phyloP scores from a whole-genome alignment of 1,140 invertebrate species.

The Camponotus floridanus region DNA sequence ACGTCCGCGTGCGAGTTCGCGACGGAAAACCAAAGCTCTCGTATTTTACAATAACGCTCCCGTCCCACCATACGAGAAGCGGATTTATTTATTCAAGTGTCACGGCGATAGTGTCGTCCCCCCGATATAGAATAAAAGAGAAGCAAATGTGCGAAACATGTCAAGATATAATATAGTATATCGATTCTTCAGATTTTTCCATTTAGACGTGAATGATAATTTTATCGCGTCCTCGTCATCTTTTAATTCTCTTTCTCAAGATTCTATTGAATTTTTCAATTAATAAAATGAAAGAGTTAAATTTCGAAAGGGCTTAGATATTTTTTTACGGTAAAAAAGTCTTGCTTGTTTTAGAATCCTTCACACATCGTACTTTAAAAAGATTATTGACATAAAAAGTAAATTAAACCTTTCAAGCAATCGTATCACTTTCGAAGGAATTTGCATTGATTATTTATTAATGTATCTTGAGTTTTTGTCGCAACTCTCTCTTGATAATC shows the following conservation, averaged over 20 bases:
- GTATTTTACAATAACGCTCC: slow-evolving; percentile 58
- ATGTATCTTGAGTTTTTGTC: not conserved
- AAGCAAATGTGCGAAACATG: slow-evolving; percentile 10
- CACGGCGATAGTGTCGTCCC: slow-evolving; percentile 45
- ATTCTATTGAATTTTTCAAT: not conserved
- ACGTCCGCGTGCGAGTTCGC: not conserved
- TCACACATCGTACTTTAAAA: not conserved
- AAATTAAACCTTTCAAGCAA: not conserved
- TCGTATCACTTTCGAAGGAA: slow-evolving; percentile 20
- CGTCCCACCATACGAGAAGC: slow-evolving; percentile 25
- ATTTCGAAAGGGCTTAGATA: not conserved
- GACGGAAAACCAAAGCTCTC: slow-evolving; percentile 45
- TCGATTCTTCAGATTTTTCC: slow-evolving; percentile 28
- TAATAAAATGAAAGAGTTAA: not conserved
- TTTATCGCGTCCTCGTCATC: not conserved
- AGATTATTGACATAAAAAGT: not conserved
- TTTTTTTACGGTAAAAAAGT: not conserved
- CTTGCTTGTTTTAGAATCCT: not conserved
- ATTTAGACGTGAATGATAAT: slow-evolving; percentile 21
- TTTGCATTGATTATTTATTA: not conserved
- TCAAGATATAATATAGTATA: slow-evolving; percentile 41
- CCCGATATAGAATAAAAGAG: slow-evolving; percentile 10
- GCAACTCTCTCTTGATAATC: not conserved
- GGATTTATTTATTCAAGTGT: slow-evolving; percentile 60
- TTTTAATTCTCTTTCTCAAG: not conserved